Evolutionary conservation across 2,113 vertebrate genomes (phyloP).

Genomic region (Colossoma macropomum): DNA sequence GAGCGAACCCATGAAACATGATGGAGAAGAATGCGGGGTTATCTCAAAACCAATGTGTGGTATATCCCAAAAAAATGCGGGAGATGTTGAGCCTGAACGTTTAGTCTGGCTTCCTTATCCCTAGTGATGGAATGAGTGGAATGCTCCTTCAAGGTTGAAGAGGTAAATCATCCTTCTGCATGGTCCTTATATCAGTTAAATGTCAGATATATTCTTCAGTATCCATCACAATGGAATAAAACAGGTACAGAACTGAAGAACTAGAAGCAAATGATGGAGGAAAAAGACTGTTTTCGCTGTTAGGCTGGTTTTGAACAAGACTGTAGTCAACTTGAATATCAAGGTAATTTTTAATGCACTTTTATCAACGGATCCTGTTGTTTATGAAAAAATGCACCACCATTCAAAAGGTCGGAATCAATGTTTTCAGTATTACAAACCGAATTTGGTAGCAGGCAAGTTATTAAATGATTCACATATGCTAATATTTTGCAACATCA

Average conservation of each 20-base stretch:
- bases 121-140: background rate
- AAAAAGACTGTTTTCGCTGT: background rate
- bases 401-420: too few relatives aligned
- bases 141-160: slow-evolving; percentile 29
- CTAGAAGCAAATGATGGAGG: background rate
- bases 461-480: too few relatives aligned
- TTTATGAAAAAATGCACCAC: too few relatives aligned
- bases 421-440: too few relatives aligned
- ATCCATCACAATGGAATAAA: background rate
- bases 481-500: too few relatives aligned
- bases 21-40: background rate
- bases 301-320: background rate
- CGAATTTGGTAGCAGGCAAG: too few relatives aligned
- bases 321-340: background rate
- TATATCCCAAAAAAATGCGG: too few relatives aligned
- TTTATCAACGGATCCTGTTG: too few relatives aligned
- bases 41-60: background rate
- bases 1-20: background rate
- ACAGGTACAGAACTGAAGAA: background rate
- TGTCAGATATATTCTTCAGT: background rate
- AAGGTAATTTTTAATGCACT: background rate
- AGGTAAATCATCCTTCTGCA: slow-evolving; percentile 41
- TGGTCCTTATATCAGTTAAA: slow-evolving; percentile 7
- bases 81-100: background rate
- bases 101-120: slow-evolving; percentile 58